Percentiles rank a stretch among this genome's conserved stretches.
These are phyloP conservation scores for Megamerina dolium DNA, from an alignment of 2,888 invertebrate species.

Conservation along the genomic window DNA sequence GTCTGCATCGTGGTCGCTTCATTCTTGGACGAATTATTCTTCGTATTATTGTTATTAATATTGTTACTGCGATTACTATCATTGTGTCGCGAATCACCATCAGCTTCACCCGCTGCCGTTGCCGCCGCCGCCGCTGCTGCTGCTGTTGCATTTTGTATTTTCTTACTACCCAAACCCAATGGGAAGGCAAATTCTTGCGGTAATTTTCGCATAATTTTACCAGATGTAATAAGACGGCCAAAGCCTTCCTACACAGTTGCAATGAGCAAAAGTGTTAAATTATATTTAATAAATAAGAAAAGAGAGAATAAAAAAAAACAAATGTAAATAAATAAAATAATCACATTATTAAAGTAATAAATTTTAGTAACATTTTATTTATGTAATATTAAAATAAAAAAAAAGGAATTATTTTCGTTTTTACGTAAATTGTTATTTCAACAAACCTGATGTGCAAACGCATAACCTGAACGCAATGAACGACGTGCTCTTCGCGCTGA, in stretches of 20 bases:
- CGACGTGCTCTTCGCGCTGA: conserved; percentile 83
- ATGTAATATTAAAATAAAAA: too few relatives aligned
- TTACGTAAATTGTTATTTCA: too few relatives aligned
- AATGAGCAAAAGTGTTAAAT: conserved; percentile 1
- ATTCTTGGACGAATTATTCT: conserved; percentile 39
- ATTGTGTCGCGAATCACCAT: conserved; percentile 38
- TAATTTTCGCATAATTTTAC: conserved; percentile 87
- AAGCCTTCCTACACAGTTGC: conserved; percentile 67
- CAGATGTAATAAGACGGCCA: conserved; percentile 93
- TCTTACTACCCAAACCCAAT: conserved; percentile 53
- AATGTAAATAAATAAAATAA: conserved; percentile 1
- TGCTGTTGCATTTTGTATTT: conserved; percentile 29
- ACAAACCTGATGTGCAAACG: conserved; percentile 89
- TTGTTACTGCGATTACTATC: conserved; percentile 25
- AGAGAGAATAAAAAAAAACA: conserved; percentile 2
- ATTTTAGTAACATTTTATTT: too few relatives aligned
- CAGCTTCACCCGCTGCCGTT: conserved; percentile 12
- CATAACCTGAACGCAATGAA: conserved; percentile 93
- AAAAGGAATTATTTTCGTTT: too few relatives aligned
- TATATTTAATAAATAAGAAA: not conserved
- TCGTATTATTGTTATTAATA: conserved; percentile 26
- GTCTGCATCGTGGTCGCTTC: too few relatives aligned
- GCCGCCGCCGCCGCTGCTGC: conserved; percentile 2
- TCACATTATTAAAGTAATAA: not conserved
- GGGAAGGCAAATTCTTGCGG: conserved; percentile 76